Evolutionary conservation across 2,797 vertebrate genomes (phyloP), one percentile per base, ranked within the genome.

Genomic region (Prunella strophiata): DNA sequence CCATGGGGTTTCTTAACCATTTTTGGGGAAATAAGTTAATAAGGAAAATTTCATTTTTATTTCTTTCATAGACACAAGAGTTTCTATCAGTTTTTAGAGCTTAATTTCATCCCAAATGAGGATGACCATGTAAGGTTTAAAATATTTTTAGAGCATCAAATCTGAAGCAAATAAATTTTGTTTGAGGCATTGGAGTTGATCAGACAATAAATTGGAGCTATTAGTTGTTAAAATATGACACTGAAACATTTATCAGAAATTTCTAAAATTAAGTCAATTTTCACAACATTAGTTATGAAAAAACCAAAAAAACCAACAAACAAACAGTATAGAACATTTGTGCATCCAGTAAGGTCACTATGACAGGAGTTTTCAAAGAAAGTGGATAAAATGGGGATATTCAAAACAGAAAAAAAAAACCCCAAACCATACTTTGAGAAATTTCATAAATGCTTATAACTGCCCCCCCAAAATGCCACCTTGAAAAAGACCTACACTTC

Each of bases 391-490:
- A 73, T 3, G 2, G 3, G n/a, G 38, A 51, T 52, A 79, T 54
- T 54, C 2, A 75, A 91, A 75, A 30, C 15, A 2, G 19, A 51
- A 71, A 38, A 65, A 51, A n/a, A n/a, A n/a, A n/a, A n/a, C n/a
- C n/a, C n/a, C n/a, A 20, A 38, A 19, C 12, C 4, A 45, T 19
- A 38, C 13, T 61, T 57, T 4, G 5, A 68, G 18, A 68, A 68
- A 82, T 82, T 32, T 42, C 11, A 38, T 36, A 75, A 59, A 19
- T 20, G 11, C 2, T 26, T 78, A 62, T 48, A 43, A 32, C 9
- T 0, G 0, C 6, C 3, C 9, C 2, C 8, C 2, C 5, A 14
- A 68, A 88, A 52, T 2, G 5, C 10, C 23, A 34, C 21, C 9
- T n/a, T 89, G 27, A 36, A 45, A 57, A 91, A 43, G 11, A 52